phyloP scores from a whole-genome alignment of 2,113 vertebrate species.

The Triplophysa tibetana region DNA sequence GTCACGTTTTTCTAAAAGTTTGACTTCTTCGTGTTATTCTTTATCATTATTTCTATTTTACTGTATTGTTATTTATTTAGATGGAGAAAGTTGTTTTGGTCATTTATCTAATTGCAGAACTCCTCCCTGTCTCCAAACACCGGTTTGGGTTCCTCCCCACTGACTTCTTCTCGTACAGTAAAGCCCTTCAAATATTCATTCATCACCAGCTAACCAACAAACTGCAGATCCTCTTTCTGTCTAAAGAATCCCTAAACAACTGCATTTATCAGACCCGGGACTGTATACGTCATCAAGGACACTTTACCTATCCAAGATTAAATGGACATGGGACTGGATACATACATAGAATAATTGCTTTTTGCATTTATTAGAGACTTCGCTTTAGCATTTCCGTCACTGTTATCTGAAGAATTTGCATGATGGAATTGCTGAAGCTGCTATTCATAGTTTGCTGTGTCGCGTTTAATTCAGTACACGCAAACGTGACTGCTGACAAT shows the following conservation, averaged over 20 bases:
- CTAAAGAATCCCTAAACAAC: neutral
- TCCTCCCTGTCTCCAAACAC: slow-evolving; percentile 46
- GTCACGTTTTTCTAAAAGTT: neutral
- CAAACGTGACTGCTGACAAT: slow-evolving; percentile 15
- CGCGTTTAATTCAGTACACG: slow-evolving; percentile 21
- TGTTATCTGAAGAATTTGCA: slow-evolving; percentile 8
- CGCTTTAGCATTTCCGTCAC: neutral
- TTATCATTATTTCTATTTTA: too few relatives aligned
- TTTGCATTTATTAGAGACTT: too few relatives aligned
- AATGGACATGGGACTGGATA: neutral
- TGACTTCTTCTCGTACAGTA: slow-evolving; percentile 24
- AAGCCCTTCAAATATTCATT: slow-evolving; percentile 46
- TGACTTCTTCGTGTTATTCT: too few relatives aligned
- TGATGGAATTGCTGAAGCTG: slow-evolving; percentile 34
- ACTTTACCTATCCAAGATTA: neutral
- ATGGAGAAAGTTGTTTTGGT: neutral
- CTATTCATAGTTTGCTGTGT: slow-evolving; percentile 17
- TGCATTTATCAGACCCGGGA: slow-evolving; percentile 13
- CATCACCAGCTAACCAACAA: slow-evolving; percentile 41
- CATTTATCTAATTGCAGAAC: slow-evolving; percentile 12
- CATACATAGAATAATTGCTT: neutral
- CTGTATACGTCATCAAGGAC: slow-evolving; percentile 24
- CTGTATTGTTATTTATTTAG: neutral
- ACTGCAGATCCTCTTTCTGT: slow-evolving; percentile 27
- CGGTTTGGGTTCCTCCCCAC: slow-evolving; percentile 40